Base-by-base conservation (phyloP, 2,888 invertebrate species). In the Euclidia mi region DNA sequence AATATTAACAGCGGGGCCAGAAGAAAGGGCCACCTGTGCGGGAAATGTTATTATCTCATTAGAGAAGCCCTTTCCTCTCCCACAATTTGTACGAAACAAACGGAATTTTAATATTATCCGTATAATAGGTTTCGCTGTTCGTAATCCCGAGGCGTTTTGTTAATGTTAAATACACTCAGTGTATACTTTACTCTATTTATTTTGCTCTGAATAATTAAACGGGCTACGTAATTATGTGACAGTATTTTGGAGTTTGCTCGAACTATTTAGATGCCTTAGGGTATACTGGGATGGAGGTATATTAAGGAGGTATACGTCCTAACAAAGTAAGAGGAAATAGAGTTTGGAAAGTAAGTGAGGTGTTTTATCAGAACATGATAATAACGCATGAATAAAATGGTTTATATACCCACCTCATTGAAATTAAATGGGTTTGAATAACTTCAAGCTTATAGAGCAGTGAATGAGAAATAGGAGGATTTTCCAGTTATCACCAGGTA, bases 31-130 rank as follows among this genome's bases (percentile, higher is more conserved):
- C 87, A 88, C 88, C 88, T 88, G 88, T 77, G 83, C 79, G 79
- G 78, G 73, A 82, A 87, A 86, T 83, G 87, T 90, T 90, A 87
- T 89, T 89, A 89, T 90, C 89, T 90, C 89, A 89, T 90, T 90
- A 90, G 83, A 78, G 55, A 65, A 79, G 83, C 84, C 88, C 84
- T 86, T 87, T 81, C 78, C 79, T 78, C 84, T 85, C 76, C 84
- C 85, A 82, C 87, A 87, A 85, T 87, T 86, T 82, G 84, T 82
- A 76, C 75, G 71, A 82, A 88, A 87, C 88, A 89, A 88, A 88
- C 85, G 83, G 82, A 88, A 87, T 88, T 88, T 88, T 88, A 87
- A 88, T 88, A 87, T 82, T 78, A 82, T 81, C 66, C 69, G 71
- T 56, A 66, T 71, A 76, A 78, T 80, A 69, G 78, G 76, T 76